A percentile compares a stretch with the other conserved stretches of the same genome.
These are phyloP conservation scores for Mesochorus sp. DNA, from an alignment of 2,888 invertebrate genomes.

Conservation along the genomic window DNA sequence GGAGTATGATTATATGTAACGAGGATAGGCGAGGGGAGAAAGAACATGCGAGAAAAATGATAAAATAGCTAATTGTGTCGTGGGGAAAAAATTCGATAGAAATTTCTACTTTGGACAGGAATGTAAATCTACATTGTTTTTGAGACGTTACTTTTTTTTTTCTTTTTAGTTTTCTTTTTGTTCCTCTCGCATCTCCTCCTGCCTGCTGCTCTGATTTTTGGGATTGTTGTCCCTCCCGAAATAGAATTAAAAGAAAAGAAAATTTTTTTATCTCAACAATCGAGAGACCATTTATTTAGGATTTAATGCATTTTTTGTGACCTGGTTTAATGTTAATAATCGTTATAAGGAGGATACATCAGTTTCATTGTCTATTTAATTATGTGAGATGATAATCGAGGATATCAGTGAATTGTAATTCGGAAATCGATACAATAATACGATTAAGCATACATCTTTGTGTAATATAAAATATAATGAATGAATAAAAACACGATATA, in stretches of 20 bases:
- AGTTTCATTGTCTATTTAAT: conserved; percentile 74
- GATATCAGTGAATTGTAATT: conserved; percentile 74
- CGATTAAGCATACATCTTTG: conserved; percentile 78
- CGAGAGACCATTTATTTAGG: conserved; percentile 64
- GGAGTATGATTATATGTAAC: conserved; percentile 30
- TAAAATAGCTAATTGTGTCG: conserved; percentile 10
- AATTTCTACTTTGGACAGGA: conserved; percentile 59
- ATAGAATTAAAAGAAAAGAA: not conserved
- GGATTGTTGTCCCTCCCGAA: conserved; percentile 17
- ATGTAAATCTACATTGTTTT: conserved; percentile 43
- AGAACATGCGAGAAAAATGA: conserved; percentile 27
- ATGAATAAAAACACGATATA: conserved; percentile 73
- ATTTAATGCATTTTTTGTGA: conserved; percentile 74
- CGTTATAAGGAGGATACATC: conserved; percentile 60
- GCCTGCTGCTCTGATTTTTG: not conserved
- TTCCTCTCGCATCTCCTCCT: not conserved
- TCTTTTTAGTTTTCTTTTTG: conserved; percentile 1
- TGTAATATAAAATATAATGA: conserved; percentile 79
- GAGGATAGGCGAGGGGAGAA: conserved; percentile 20
- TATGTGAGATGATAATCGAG: conserved; percentile 70
- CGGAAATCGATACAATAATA: conserved; percentile 76
- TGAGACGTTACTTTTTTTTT: conserved; percentile 21
- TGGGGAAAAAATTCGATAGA: conserved; percentile 48
- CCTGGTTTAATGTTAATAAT: conserved; percentile 75
- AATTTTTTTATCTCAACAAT: conserved; percentile 15